Evolutionary conservation across 2,888 invertebrate species (phyloP), one percentile per base, ranked within the genome.

Genomic region (Cyrtodaria siliqua): DNA sequence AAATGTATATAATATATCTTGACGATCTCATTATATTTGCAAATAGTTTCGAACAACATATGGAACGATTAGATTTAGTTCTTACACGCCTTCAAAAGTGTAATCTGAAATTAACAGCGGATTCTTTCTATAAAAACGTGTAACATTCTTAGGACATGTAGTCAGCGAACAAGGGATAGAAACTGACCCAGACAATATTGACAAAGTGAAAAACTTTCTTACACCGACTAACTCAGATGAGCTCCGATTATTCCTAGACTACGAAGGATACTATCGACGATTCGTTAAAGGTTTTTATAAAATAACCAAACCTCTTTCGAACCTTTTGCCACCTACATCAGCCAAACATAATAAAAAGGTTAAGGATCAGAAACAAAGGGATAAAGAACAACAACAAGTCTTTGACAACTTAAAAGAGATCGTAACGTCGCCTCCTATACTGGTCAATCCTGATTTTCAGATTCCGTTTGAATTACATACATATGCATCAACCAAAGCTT

Each of bases 221-320:
- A 52, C 52, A 23, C 52, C 52, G 6, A 18, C 14, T 2, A 52
- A 9, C 16, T 4, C 52, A 9, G 52, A 23, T 9, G 52, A 20
- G 16, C 24, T 52, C 14, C 52, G 23, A 3, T 52, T 23, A 4
- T 52, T 52, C 23, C 20, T 52, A 20, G 14, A 12, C 2, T 52
- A 20, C 29, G 56, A 8, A 16, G 29, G 29, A 4, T 56, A 29
- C 20, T 56, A 29, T n/a, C 27, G 33, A 1, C n/a, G 50, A 12
- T 76, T 79, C 26, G 56, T 73, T 14, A 38, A 52, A n/a, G 59
- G 71, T 53, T 79, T 71, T 44, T 40, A 64, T 8, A 56, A 57
- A 20, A 62, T 67, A 23, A 56, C 63, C 0, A 77, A 27, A 56
- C 77, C 77, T 2, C 23, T 77, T 20, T 40, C 49, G 12, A 33